Base-by-base conservation (phyloP, 2,888 invertebrate genomes). In the Lasioglossum vierecki region DNA sequence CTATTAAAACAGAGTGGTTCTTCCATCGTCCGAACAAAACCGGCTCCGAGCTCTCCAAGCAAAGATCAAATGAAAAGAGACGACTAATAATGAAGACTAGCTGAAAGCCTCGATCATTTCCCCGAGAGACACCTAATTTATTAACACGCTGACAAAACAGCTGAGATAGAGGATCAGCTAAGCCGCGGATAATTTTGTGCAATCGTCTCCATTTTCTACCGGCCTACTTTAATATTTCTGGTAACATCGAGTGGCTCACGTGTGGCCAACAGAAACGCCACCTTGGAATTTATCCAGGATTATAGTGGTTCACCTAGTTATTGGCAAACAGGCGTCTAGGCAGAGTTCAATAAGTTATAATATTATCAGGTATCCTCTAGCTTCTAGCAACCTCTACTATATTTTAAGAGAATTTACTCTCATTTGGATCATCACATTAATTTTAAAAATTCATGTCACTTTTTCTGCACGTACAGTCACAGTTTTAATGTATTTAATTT, bases 191-290 rank as follows among this genome's bases (percentile, higher is more conserved):
- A 76, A 87, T 86, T 83, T 84, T 77, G 57, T 81, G 76, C 74
- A 81, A 85, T 85, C 76, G 80, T 85, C 73, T 82, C 77, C 74
- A 78, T 78, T 84, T 83, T 82, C 80, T 73, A 83, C 82, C 88
- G 89, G 84, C 89, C 89, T 86, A 88, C 76, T 89, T 89, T 88
- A 89, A 89, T 89, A 89, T 89, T 89, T 89, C 80, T 87, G 83
- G 89, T 63, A 87, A 76, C 88, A 66, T 73, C 82, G 84, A 68
- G 75, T 76, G 83, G 57, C 82, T 82, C 85, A 44, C 83, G 72
- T n/a, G 74, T 79, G 68, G 86, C 83, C 79, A 87, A 86, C 71
- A 83, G 81, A 83, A 86, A 75, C 71, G 71, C 72, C 76, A 78
- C 81, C 74, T 90, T 90, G 90, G 90, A 90, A 83, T 88, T 85